These are phyloP conservation scores for Thera obeliscata DNA, from an alignment of 2,888 invertebrate species.

Conservation along the genomic window DNA sequence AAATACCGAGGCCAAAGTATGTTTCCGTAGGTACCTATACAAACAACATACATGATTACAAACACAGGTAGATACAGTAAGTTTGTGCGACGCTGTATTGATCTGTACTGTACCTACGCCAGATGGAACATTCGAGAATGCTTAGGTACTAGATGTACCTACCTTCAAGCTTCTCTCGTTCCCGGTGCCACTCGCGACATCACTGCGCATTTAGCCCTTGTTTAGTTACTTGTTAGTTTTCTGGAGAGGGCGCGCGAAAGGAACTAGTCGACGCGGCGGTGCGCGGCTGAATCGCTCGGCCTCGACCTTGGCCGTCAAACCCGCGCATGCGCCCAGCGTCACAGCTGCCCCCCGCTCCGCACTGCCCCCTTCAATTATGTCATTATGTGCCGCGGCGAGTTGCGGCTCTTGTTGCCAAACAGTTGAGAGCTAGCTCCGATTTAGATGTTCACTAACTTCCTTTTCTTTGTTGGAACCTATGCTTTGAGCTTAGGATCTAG, in stretches of 20 bases:
- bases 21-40: neutral
- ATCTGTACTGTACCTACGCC: slow-evolving; percentile 34
- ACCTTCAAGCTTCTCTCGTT: slow-evolving; percentile 32
- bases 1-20: neutral
- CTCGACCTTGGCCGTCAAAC: slow-evolving; percentile 85
- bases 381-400: slow-evolving; percentile 73
- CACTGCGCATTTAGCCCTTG: slow-evolving; percentile 69
- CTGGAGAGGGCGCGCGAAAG: slow-evolving; percentile 68
- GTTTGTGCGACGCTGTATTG: slow-evolving; percentile 51
- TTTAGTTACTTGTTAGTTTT: slow-evolving; percentile 53
- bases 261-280: slow-evolving; percentile 78
- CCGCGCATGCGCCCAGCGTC: slow-evolving; percentile 80
- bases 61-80: slow-evolving; percentile 48
- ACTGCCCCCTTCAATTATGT: slow-evolving; percentile 77
- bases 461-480: neutral
- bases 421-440: slow-evolving; percentile 59
- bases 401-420: slow-evolving; percentile 75
- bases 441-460: slow-evolving; percentile 38
- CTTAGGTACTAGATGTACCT: slow-evolving; percentile 8
- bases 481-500: neutral
- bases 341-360: slow-evolving; percentile 51
- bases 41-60: slow-evolving; percentile 53
- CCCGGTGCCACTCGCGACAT: slow-evolving; percentile 65
- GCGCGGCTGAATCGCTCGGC: slow-evolving; percentile 81
- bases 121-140: slow-evolving; percentile 24